Base-by-base conservation (phyloP, 2,113 vertebrate genomes). In the Peucedramus taeniatus region DNA sequence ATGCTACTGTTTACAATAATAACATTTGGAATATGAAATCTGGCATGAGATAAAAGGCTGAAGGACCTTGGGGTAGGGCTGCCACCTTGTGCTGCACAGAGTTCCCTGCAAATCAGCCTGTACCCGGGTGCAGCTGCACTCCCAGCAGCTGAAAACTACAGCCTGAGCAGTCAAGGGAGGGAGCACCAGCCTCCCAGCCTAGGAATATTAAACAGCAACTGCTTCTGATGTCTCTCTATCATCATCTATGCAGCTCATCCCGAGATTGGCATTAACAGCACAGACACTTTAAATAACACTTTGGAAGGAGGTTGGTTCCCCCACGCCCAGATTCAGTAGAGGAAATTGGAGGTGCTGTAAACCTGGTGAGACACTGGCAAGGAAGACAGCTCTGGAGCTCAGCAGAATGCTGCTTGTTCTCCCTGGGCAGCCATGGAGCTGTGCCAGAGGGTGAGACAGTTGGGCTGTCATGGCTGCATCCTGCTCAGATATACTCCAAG, bases 21-120 rank as follows among this genome's bases (percentile, higher is more conserved):
- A 92, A 92, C 28, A 19, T 44, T 68, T 15, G 75, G 72, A 94
- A 89, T 93, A 50, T 92, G 44, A 86, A 93, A 65, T 72, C 61
- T 88, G 77, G 75, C 42, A 57, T 26, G 69, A 82, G 72, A 64
- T 75, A 47, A 94, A 91, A 83, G 50, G 59, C 74, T 64, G 66
- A 40, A 54, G 28, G 54, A 68, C 37, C 57, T 60, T 1, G 0
- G 61, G 72, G 28, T 42, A 59, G 78, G 71, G 83, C 85, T 89
- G 56, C 68, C 35, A 50, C 59, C 35, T 68, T 40, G 33, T 37
- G 59, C 69, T 94, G 68, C 82, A 24, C 45, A 78, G 87, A 37
- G 26, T 23, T 95, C 49, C 57, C 12, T 1, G 3, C 35, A 87
- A 76, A 96, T 64, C 57, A 87, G 79, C 35, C 64, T 30, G 30